Base-by-base conservation (phyloP, 2,797 vertebrate genomes). In the Acipenser ruthenus region DNA sequence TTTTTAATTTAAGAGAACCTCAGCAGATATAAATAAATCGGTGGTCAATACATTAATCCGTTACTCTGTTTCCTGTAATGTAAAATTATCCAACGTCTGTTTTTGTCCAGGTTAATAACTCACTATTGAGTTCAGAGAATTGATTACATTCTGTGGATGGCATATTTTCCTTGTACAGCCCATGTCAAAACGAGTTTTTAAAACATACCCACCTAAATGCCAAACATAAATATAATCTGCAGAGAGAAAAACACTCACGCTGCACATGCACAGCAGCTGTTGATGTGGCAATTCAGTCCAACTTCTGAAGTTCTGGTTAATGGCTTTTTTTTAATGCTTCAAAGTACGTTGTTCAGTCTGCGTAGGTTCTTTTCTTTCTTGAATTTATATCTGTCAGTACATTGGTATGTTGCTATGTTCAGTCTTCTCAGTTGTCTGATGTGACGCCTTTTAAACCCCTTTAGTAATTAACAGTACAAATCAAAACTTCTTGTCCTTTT, bases 91-190 rank as follows among this genome's bases (percentile, higher is more conserved):
- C 50, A 51, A 7, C 15, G 52, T 47, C 6, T 66, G 10, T 3
- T 60, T 78, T 82, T 85, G 84, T 85, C 85, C 86, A 1, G 82
- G 84, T 60, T 82, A 82, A 62, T 82, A 82, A n/a, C 23, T 4
- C 11, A 72, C 63, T 18, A 75, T 73, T 50, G 63, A 64, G 8
- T 72, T 67, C 56, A 37, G 2, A 37, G 23, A 37, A 4, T 37
- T 37, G 2, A 37, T 37, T 37, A 37, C 23, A 37, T 37, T 37
- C 23, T 37, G 37, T 2, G 23, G 23, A 37, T 37, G 23, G 23
- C 4, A 37, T 37, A 37, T 37, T 37, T 37, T 37, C 23, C 23
- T 37, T 37, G 23, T 37, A 37, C 2, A 37, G 23, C 23, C 23
- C 23, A 37, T 37, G 23, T 37, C 15, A 12, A 12, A 60, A 49